Base-by-base conservation (phyloP, 2,888 invertebrate genomes). In the Argynnis bischoffii region DNA sequence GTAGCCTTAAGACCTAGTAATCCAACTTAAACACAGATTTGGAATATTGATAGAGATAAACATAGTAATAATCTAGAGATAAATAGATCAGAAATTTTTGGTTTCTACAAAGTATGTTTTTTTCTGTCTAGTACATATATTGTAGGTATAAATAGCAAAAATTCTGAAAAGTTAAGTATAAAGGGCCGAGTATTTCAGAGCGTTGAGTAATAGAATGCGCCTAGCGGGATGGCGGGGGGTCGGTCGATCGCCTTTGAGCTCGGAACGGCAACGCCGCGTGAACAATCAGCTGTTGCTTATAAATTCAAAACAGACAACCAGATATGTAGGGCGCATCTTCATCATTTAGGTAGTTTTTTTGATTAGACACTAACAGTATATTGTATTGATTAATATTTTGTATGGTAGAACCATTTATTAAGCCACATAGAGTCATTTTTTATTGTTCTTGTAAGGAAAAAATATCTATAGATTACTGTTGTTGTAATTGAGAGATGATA, bases 221-320 rank as follows among this genome's bases (percentile, higher is more conserved):
- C 73, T 41, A 41, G 75, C 74, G 76, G 77, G 79, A 76, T 78
- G 82, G 79, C 79, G 78, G 79, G 78, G 73, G 79, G 81, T 78
- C 89, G 90, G 90, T 90, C 90, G 90, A 90, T 90, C 86, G 89
- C 89, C 89, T 85, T 84, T 75, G 79, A 73, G 78, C 59, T 48
- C 85, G 81, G 76, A 79, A 77, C 77, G 89, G 85, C 89, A 89
- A 88, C 89, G 77, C 67, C 81, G 85, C 81, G 72, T 81, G 83
- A 53, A 53, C 85, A 82, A 90, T 91, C 91, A 91, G 91, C 91
- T 91, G 91, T 89, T 90, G 83, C 77, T 84, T 85, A 85, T 86
- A 87, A 8, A 90, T 88, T 89, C 88, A 87, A 87, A 89, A 87
- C 90, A 88, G 87, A 86, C 83, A 55, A 48, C 51, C 55, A 66